Conservation (phyloP, 2,797 vertebrate species). For the Lutjanus argentimaculatus region DNA sequence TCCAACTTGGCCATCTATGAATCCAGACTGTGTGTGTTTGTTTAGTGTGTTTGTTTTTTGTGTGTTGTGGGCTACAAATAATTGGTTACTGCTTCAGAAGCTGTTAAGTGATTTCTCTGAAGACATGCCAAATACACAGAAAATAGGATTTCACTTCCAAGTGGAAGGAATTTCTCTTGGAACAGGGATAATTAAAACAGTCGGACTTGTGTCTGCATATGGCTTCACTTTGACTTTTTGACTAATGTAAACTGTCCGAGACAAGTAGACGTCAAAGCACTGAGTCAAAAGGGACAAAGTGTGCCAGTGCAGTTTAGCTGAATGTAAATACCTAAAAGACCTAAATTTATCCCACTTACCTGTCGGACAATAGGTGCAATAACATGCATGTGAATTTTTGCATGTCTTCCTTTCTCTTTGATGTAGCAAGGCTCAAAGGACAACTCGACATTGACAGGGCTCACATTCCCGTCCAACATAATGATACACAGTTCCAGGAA, state of each 20-base stretch:
- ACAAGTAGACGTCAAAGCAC: slow-evolving; percentile 18
- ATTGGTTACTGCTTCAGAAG: slow-evolving; percentile 48
- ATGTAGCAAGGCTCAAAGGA: neutral
- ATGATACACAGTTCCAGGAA: slow-evolving; percentile 35
- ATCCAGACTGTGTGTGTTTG: neutral
- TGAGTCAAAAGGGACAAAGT: neutral
- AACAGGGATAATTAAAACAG: slow-evolving; percentile 41
- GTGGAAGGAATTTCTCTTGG: slow-evolving; percentile 44
- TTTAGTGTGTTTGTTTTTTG: neutral
- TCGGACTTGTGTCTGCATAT: slow-evolving; percentile 29
- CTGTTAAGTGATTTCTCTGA: slow-evolving; percentile 29
- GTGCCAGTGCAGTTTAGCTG: neutral
- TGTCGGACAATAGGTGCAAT: slow-evolving; percentile 6
- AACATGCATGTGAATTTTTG: slow-evolving; percentile 1
- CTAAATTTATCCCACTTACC: neutral
- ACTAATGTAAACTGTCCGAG: slow-evolving; percentile 15
- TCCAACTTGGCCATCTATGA: slow-evolving; percentile 13
- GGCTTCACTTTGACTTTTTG: slow-evolving; percentile 45
- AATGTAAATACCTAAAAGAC: neutral
- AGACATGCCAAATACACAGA: slow-evolving; percentile 31
- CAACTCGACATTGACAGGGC: neutral
- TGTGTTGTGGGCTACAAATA: slow-evolving; percentile 29
- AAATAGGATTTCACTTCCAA: slow-evolving; percentile 42
- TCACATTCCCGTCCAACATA: slow-evolving; percentile 1
- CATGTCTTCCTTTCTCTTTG: slow-evolving; percentile 4